Evolutionary conservation across 2,113 vertebrate genomes (phyloP).

Genomic region (Prionailurus viverrinus): DNA sequence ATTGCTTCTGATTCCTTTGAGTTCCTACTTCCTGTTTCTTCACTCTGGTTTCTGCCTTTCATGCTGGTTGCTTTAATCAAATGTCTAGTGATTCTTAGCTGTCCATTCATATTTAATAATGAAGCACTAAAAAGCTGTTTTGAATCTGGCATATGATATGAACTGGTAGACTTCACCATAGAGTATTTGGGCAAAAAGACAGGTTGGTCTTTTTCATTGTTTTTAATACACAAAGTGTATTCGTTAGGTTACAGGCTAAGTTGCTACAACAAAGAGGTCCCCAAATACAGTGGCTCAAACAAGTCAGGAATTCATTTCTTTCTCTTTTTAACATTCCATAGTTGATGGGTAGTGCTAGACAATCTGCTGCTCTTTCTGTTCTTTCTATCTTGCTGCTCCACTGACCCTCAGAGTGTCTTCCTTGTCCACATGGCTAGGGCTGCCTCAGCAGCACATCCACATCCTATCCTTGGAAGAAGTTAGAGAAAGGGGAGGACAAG

Average conservation of each 20-base stretch:
- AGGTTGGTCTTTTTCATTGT: background rate
- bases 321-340: background rate
- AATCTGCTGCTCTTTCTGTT: background rate
- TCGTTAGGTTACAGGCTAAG: background rate
- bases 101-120: constrained; percentile 46
- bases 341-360: background rate
- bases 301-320: background rate
- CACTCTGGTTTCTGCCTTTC: background rate
- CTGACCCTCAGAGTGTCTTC: too few species aligned
- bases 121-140: background rate
- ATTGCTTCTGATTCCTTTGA: constrained; percentile 4
- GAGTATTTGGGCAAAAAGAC: background rate
- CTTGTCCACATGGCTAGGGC: background rate
- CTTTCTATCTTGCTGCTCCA: background rate
- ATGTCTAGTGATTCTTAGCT: background rate
- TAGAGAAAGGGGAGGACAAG: background rate
- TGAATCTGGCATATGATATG: background rate
- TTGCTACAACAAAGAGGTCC: background rate
- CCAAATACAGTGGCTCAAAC: background rate
- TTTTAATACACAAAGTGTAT: background rate
- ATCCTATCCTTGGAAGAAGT: background rate
- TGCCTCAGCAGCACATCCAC: background rate
- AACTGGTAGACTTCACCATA: background rate
- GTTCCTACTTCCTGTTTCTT: background rate
- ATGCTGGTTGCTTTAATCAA: constrained; percentile 31